phyloP scores from a whole-genome alignment of 2,113 vertebrate genomes.

The Halichoerus grypus region DNA sequence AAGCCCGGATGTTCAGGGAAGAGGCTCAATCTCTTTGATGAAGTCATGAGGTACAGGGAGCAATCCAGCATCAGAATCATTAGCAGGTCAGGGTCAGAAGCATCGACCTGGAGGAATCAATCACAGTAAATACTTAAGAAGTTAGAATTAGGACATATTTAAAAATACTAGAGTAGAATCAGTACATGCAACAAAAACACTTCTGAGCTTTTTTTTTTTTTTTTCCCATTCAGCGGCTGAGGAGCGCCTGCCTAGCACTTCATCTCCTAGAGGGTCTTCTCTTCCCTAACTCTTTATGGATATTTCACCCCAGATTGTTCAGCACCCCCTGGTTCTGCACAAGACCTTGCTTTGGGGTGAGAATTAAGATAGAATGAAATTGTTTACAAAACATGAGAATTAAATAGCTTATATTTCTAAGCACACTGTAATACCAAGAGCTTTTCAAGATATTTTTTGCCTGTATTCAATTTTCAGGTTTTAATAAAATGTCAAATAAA shows the following conservation, averaged over 20 bases:
- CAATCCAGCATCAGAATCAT: neutral
- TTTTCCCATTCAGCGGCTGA: neutral
- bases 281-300: neutral
- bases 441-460: neutral
- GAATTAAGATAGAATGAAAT: neutral
- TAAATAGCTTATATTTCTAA: neutral
- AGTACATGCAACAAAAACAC: neutral
- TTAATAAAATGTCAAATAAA: constrained; percentile 38
- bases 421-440: neutral
- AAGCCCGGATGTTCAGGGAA: neutral
- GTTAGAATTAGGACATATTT: neutral
- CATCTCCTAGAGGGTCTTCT: neutral
- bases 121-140: neutral
- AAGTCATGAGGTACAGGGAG: neutral
- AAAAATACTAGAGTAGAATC: neutral
- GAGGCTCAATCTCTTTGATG: neutral
- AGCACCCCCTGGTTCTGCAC: neutral
- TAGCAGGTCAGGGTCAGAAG: neutral
- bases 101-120: neutral
- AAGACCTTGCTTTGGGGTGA: neutral
- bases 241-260: neutral
- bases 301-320: neutral
- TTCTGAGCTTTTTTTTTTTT: neutral
- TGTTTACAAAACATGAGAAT: neutral
- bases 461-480: constrained; percentile 40